Conservation (phyloP, 2,113 vertebrate species). For the Rhombomys opimus region DNA sequence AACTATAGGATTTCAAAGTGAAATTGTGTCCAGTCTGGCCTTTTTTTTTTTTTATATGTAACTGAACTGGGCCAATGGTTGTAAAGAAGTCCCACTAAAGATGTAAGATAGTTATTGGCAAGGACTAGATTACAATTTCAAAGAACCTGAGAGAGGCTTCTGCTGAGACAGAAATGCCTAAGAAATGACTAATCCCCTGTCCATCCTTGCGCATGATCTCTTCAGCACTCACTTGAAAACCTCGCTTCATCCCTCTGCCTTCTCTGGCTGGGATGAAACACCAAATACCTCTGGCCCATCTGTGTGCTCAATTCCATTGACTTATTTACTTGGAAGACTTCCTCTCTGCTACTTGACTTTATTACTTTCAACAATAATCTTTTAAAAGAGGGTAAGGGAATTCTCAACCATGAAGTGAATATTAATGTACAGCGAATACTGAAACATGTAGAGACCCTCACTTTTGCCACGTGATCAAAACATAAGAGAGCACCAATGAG, state of each 20-base stretch:
- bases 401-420: background rate
- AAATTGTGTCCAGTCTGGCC: background rate
- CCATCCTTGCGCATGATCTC: background rate
- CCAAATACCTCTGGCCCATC: rapidly evolving
- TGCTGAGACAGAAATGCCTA: background rate
- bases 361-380: background rate
- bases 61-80: background rate
- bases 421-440: background rate
- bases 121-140: background rate
- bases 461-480: background rate
- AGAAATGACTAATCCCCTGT: background rate
- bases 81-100: background rate
- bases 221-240: background rate
- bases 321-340: background rate
- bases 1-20: background rate
- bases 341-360: background rate
- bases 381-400: background rate
- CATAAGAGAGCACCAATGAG: background rate
- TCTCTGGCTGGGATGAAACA: background rate
- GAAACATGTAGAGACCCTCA: background rate
- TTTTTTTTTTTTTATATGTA: background rate
- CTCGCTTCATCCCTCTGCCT: background rate
- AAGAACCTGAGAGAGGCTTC: background rate
- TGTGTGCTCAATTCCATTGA: rapidly evolving
- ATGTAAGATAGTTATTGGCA: background rate